Base-by-base conservation (phyloP, 2,888 invertebrate genomes). In the Sarcophaga subvicina region DNA sequence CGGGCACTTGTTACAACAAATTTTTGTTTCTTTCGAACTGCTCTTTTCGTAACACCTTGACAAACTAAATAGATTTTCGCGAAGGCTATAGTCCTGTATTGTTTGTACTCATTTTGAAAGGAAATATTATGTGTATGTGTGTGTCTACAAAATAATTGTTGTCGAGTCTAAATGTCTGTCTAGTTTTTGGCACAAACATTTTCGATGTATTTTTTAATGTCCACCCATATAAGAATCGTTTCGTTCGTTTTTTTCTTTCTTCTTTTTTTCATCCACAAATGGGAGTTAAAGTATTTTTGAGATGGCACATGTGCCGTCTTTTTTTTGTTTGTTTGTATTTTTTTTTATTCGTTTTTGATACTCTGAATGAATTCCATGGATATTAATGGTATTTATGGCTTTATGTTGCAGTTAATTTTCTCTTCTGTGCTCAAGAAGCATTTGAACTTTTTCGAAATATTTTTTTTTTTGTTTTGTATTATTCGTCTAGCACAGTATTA, bases 331-430 rank as follows among this genome's bases (percentile, higher is more conserved):
- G 1, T 6, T 37, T 6, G 6, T 49, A n/a, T 49, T 22, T 22
- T 22, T 14, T 49, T 54, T 54, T 20, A 79, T 49, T 70, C 45
- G 20, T 67, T 20, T 67, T 83, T 59, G 54, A 72, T 71, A 27
- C 37, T 37, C 37, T 37, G 37, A 37, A 37, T 27, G 47, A 72
- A 37, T 66, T 54, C 17, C 54, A 54, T 54, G 12, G 60, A 76
- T 82, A 79, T 76, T 78, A 82, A 78, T 76, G 75, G 81, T 84
- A 87, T 87, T 87, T 87, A 87, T 87, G 81, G 84, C 81, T 82
- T 84, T 76, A 82, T 84, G 75, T 79, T 82, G 87, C 81, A 87
- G 87, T 84, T 84, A 76, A 76, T 82, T 87, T 77, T 76, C 37
- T 83, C 25, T 72, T 63, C n/a, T 67, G 14, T 83, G 63, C 60